Evolutionary conservation across 2,113 vertebrate genomes (phyloP).

Genomic region (Syngnathus scovelli): DNA sequence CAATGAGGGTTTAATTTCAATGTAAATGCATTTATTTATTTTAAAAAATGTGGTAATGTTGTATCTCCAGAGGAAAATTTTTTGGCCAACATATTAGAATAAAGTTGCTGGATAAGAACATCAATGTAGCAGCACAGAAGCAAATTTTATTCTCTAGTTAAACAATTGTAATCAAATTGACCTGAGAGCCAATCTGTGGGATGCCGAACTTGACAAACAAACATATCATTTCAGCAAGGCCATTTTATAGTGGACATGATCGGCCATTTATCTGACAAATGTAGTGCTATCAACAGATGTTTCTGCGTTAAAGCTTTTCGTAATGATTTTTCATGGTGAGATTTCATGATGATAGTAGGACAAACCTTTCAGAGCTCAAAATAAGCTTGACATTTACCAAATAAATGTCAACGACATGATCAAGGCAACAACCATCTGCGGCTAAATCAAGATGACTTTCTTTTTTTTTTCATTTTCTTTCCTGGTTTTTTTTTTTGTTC

Average conservation of each 20-base stretch:
- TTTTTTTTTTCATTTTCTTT: not conserved
- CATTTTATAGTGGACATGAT: not conserved
- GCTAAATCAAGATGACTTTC: not conserved
- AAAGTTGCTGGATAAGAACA: too few relatives aligned
- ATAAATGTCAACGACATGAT: constrained; percentile 1
- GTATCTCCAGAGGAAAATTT: too few relatives aligned
- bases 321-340: too few relatives aligned
- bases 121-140: too few relatives aligned
- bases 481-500: not conserved
- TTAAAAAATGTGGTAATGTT: too few relatives aligned
- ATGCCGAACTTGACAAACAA: not conserved
- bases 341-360: not conserved
- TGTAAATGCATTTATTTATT: too few relatives aligned
- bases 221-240: not conserved
- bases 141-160: too few relatives aligned
- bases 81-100: too few relatives aligned
- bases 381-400: not conserved
- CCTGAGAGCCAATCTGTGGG: not conserved
- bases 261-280: not conserved
- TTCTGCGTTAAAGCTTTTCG: not conserved
- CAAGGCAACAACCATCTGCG: not conserved
- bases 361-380: constrained; percentile 5
- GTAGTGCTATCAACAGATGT: constrained; percentile 12
- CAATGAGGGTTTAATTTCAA: too few relatives aligned
- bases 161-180: not conserved